phyloP scores from a whole-genome alignment of 2,113 vertebrate species.

The Microtus oregoni region DNA sequence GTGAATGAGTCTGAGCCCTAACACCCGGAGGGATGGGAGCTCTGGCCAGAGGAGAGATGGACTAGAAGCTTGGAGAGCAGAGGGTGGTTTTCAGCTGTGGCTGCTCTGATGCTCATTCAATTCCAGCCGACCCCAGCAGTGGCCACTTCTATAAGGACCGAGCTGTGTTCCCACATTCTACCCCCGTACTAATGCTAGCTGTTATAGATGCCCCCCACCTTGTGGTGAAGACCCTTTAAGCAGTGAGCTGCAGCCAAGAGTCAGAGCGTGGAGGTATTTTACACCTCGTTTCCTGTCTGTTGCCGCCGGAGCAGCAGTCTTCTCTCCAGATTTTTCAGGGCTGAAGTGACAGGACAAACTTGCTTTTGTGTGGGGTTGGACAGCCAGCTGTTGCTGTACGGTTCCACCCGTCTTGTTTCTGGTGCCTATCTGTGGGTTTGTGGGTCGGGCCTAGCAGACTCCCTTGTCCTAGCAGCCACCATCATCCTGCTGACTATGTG shows the following conservation, averaged over 20 bases:
- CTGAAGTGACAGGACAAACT: accelerated
- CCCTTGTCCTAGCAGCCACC: background rate
- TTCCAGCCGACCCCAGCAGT: background rate
- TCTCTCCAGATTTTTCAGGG: background rate
- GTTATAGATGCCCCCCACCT: background rate
- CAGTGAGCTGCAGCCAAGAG: background rate
- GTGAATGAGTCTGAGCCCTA: background rate
- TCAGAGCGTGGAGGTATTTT: background rate
- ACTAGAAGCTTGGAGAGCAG: background rate
- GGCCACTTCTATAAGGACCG: background rate
- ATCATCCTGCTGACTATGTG: background rate
- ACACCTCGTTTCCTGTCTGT: background rate
- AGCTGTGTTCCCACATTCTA: background rate
- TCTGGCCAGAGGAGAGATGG: background rate
- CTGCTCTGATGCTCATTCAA: background rate
- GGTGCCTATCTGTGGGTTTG: background rate
- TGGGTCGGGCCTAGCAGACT: accelerated
- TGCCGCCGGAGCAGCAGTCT: background rate
- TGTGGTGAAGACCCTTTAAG: background rate
- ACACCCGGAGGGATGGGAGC: background rate
- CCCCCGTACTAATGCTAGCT: background rate
- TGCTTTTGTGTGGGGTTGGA: background rate
- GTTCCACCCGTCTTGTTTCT: background rate
- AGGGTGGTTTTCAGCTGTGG: background rate
- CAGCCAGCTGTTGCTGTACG: background rate